Conservation (phyloP, 1,140 invertebrate species). For the Drosophila parabipectinata region DNA sequence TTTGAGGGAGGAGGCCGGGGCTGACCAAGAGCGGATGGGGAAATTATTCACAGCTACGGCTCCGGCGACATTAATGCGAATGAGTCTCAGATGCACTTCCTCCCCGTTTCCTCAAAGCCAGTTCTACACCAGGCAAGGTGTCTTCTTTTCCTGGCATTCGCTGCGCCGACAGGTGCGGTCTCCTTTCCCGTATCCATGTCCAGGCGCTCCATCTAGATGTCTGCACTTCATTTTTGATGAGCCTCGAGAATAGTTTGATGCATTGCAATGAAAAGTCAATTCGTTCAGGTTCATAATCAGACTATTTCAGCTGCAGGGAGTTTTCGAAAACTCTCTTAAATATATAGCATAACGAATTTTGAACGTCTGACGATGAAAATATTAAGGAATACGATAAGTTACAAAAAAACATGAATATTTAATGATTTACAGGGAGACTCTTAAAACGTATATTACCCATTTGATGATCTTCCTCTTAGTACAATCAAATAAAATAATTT, state of each 20-base stretch:
- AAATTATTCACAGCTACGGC: slow-evolving; percentile 83
- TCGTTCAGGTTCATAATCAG: slow-evolving; percentile 34
- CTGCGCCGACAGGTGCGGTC: slow-evolving; percentile 63
- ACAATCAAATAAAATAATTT: slow-evolving; percentile 17
- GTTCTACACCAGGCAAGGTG: slow-evolving; percentile 50
- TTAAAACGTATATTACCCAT: not conserved
- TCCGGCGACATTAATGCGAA: slow-evolving; percentile 54
- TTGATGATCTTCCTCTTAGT: not conserved
- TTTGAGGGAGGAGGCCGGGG: not conserved
- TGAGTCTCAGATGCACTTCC: slow-evolving; percentile 18
- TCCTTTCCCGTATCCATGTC: slow-evolving; percentile 31
- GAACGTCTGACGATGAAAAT: slow-evolving; percentile 1
- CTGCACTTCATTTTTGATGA: slow-evolving; percentile 45
- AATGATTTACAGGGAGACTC: not conserved
- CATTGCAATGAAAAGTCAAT: slow-evolving; percentile 66
- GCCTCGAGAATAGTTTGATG: slow-evolving; percentile 48
- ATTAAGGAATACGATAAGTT: not conserved
- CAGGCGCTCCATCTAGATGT: slow-evolving; percentile 29
- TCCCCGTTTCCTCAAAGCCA: slow-evolving; percentile 17
- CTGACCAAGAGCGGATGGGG: slow-evolving; percentile 61
- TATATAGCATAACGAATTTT: slow-evolving; percentile 25
- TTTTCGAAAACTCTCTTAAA: slow-evolving; percentile 6
- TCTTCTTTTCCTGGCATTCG: slow-evolving; percentile 54
- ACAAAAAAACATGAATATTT: not conserved
- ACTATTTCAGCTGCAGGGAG: not conserved